Percentiles rank a stretch among this genome's conserved stretches.
These are phyloP conservation scores for Zaprionus africanus DNA, from an alignment of 1,140 invertebrate genomes.

Conservation along the genomic window DNA sequence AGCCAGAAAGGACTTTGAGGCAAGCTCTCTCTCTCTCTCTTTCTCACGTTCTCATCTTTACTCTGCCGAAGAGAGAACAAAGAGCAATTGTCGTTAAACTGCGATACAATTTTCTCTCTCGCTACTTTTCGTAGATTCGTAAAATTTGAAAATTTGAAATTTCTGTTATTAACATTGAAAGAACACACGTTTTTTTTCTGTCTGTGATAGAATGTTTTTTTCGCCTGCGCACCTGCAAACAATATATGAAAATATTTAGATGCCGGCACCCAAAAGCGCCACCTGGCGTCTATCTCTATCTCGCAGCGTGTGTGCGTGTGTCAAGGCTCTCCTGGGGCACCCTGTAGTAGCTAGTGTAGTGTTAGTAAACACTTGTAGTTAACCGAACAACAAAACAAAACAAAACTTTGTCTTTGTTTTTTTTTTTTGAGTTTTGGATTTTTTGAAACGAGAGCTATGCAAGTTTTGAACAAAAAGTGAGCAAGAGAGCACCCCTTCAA, in stretches of 20 bases:
- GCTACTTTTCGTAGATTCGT: conserved; percentile 20
- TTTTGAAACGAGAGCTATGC: conserved; percentile 54
- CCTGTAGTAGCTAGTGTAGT: conserved; percentile 13
- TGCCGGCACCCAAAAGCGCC: conserved; percentile 50
- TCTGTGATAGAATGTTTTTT: conserved; percentile 21
- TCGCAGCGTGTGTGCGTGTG: conserved; percentile 36
- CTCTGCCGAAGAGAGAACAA: neutral
- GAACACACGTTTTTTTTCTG: conserved; percentile 18
- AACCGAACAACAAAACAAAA: conserved; percentile 6
- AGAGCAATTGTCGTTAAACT: conserved; percentile 1
- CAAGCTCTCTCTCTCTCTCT: conserved; percentile 84
- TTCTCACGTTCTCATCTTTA: neutral
- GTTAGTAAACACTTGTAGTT: conserved; percentile 3
- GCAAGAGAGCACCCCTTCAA: conserved; percentile 46
- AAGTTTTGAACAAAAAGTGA: conserved; percentile 45
- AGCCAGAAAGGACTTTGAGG: conserved; percentile 95
- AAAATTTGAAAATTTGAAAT: conserved; percentile 1
- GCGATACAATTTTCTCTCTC: conserved; percentile 20
- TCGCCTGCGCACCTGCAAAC: conserved; percentile 55
- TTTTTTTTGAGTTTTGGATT: conserved; percentile 25
- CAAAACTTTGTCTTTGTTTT: neutral
- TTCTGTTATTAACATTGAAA: conserved; percentile 42
- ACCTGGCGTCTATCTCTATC: conserved; percentile 27
- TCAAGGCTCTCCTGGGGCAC: conserved; percentile 18
- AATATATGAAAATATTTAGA: conserved; percentile 75